phyloP scores from a whole-genome alignment of 2,797 vertebrate species.

The Ambastaia sidthimunki region DNA sequence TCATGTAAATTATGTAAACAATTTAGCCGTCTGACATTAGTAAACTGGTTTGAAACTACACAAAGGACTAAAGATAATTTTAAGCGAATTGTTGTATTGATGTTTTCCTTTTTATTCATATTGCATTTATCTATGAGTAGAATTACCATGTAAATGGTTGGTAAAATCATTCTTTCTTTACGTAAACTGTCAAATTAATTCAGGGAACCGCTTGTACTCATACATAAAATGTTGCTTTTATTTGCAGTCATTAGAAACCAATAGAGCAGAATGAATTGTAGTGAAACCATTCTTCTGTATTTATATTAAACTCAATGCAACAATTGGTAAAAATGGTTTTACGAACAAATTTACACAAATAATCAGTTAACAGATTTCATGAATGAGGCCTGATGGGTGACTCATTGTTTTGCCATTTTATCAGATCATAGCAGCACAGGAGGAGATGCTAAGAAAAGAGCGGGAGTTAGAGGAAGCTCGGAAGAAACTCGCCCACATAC shows the following conservation, averaged over 20 bases:
- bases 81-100: not conserved
- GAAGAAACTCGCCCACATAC: constrained; percentile 97
- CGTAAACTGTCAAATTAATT: too few relatives aligned
- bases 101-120: not conserved
- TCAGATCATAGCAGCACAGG: constrained; percentile 97
- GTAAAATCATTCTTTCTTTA: too few relatives aligned
- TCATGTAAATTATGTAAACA: not conserved
- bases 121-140: too few relatives aligned
- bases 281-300: not conserved
- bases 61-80: not conserved
- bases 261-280: too few relatives aligned
- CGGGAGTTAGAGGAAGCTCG: constrained; percentile 96
- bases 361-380: not conserved
- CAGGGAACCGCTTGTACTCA: too few relatives aligned
- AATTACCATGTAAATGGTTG: not conserved
- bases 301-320: too few relatives aligned
- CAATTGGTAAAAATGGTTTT: not conserved
- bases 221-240: too few relatives aligned
- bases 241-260: too few relatives aligned
- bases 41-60: not conserved
- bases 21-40: not conserved
- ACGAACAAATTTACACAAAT: not conserved
- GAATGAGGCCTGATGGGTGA: not conserved
- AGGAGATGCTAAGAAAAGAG: constrained; percentile 98
- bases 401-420: constrained; percentile 23